Evolutionary conservation across 2,113 vertebrate species (phyloP).

Genomic region (Corythornis madagascariensis): DNA sequence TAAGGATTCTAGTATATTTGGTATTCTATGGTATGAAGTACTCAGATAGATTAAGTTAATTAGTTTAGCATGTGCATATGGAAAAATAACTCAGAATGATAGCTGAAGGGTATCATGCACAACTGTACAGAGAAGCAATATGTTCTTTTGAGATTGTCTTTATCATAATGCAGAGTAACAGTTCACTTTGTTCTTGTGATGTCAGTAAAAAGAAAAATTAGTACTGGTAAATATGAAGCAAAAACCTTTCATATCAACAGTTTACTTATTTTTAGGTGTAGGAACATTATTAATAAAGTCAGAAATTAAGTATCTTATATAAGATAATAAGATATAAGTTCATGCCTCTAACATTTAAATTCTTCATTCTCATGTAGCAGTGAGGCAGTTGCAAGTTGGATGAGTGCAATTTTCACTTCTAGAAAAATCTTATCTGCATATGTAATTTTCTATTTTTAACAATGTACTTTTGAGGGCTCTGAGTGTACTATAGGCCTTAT

Average conservation of each 20-base stretch:
- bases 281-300: background rate
- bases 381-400: background rate
- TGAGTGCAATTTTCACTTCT: background rate
- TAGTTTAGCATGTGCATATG: rapidly evolving
- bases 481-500: background rate
- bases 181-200: background rate
- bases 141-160: background rate
- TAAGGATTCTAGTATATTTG: background rate
- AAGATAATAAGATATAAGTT: background rate
- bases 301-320: background rate
- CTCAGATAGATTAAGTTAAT: background rate
- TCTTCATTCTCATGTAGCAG: background rate
- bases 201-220: background rate
- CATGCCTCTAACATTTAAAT: background rate
- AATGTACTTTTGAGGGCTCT: background rate
- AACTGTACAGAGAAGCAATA: background rate
- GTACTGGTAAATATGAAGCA: rapidly evolving
- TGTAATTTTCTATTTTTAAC: background rate
- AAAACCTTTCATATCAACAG: background rate
- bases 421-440: background rate
- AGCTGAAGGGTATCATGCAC: background rate
- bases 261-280: background rate
- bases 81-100: background rate
- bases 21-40: background rate
- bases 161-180: background rate